Conservation (phyloP, 2,113 vertebrate species). For the rabbit (Oryctolagus cuniculus) region DNA sequence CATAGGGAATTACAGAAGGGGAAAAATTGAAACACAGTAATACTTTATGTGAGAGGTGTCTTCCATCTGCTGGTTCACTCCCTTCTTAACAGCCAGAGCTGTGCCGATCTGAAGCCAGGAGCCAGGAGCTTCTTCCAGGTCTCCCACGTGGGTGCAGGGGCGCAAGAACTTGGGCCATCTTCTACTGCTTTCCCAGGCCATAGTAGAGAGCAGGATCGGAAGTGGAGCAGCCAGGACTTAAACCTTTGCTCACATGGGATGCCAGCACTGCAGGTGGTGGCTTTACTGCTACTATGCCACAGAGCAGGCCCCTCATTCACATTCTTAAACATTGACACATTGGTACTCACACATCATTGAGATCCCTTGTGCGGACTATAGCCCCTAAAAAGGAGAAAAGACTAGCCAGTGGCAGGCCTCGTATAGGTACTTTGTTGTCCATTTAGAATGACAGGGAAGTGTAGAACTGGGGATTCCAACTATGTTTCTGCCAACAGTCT, state of each 20-base stretch:
- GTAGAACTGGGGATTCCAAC: neutral
- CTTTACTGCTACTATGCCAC: too few relatives aligned
- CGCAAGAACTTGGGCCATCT: too few relatives aligned
- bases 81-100: neutral
- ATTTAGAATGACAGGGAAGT: neutral
- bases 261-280: too few relatives aligned
- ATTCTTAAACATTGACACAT: neutral
- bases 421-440: neutral
- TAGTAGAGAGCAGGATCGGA: too few relatives aligned
- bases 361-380: neutral
- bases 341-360: neutral
- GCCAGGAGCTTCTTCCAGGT: too few relatives aligned
- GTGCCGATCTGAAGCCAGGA: too few relatives aligned
- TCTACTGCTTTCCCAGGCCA: too few relatives aligned
- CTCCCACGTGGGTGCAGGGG: too few relatives aligned
- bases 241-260: neutral
- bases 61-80: too few relatives aligned
- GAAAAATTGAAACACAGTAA: neutral
- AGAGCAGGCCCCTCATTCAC: neutral
- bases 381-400: neutral
- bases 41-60: neutral
- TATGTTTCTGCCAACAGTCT: neutral
- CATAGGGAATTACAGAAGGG: neutral
- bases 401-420: neutral
- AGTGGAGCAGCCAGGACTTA: neutral